Conservation (phyloP, 2,888 invertebrate species). For the Laspeyria flexula region DNA sequence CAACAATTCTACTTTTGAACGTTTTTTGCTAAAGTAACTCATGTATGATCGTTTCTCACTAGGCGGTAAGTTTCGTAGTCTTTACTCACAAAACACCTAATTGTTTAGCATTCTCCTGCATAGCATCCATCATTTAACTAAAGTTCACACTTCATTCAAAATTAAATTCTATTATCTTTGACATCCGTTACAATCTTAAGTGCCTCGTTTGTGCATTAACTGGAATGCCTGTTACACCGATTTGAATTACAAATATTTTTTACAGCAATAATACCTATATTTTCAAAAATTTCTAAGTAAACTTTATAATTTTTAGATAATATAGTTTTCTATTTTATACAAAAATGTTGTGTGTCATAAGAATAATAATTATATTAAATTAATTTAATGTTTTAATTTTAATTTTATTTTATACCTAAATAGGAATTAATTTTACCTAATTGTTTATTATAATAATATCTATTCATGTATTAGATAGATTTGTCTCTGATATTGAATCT, state of each 20-base stretch:
- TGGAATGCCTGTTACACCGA: conserved; percentile 56
- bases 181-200: conserved; percentile 67
- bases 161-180: conserved; percentile 61
- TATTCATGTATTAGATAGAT: no score
- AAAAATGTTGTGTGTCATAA: no score
- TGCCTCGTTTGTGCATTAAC: conserved; percentile 62
- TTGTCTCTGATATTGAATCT: no score
- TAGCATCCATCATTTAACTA: conserved; percentile 37
- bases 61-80: conserved; percentile 4
- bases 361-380: no score
- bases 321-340: no score
- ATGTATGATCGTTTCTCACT: conserved; percentile 4
- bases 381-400: no score
- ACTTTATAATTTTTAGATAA: no score
- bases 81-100: conserved; percentile 14
- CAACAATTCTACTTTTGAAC: neutral
- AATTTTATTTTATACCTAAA: no score
- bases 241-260: neutral
- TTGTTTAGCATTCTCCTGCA: conserved; percentile 26
- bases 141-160: conserved; percentile 53
- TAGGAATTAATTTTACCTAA: no score
- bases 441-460: no score
- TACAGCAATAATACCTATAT: no score
- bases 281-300: no score
- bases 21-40: neutral